A percentile compares a stretch with the other conserved stretches of the same genome.
phyloP scores from a whole-genome alignment of 2,797 vertebrate species.

The Squalus acanthias region DNA sequence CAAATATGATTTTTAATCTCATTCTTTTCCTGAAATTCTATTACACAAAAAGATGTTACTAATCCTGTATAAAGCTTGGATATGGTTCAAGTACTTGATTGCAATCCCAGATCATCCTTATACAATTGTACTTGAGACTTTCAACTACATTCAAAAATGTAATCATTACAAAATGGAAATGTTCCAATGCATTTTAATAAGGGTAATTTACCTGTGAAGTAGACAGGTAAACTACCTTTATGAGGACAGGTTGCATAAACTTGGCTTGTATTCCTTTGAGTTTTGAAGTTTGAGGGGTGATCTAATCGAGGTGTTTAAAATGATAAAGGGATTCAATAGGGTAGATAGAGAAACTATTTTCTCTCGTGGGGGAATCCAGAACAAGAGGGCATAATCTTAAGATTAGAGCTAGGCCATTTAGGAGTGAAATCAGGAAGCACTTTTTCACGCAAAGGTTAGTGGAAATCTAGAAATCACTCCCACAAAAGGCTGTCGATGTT shows the following conservation, averaged over 20 bases:
- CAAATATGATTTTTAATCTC: not conserved
- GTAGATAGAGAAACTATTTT: not conserved
- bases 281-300: not conserved
- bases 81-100: not conserved
- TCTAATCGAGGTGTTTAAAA: not conserved
- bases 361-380: not conserved
- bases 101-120: not conserved
- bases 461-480: not conserved
- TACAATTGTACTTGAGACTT: not conserved
- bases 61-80: not conserved
- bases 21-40: conserved; percentile 3
- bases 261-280: not conserved
- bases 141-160: not conserved
- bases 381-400: not conserved
- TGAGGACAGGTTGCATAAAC: not conserved
- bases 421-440: not conserved
- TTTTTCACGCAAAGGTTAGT: not conserved
- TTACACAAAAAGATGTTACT: not conserved
- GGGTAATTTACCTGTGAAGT: not conserved
- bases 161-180: not conserved
- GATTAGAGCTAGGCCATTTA: not conserved
- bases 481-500: not conserved
- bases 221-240: not conserved
- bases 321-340: not conserved
- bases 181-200: not conserved